These are phyloP conservation scores for Sitophilus oryzae DNA, from an alignment of 1,140 invertebrate genomes.

Conservation along the genomic window DNA sequence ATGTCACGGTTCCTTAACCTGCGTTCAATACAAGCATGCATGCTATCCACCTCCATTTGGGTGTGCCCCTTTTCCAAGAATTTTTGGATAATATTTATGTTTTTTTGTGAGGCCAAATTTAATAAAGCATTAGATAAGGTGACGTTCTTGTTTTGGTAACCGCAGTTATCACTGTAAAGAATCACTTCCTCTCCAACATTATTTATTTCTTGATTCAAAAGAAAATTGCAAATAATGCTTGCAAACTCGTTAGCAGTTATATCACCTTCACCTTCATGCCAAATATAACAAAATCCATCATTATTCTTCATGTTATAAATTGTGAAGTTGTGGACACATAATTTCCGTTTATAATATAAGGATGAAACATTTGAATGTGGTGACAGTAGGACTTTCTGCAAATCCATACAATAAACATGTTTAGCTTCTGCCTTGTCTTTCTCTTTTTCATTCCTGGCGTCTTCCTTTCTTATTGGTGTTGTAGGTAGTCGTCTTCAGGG, in stretches of 20 bases:
- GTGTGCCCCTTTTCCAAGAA: constrained; percentile 36
- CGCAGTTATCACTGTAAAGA: constrained; percentile 18
- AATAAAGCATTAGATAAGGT: constrained; percentile 18
- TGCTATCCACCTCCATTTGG: constrained; percentile 37
- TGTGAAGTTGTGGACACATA: constrained; percentile 31
- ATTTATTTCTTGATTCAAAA: constrained; percentile 17
- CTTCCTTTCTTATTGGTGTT: constrained; percentile 15
- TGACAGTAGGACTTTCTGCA: constrained; percentile 15
- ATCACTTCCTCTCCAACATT: not conserved
- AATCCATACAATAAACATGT: constrained; percentile 18
- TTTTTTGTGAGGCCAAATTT: constrained; percentile 9
- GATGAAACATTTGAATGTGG: constrained; percentile 12
- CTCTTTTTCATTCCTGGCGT: constrained; percentile 11
- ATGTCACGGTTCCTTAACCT: constrained; percentile 26
- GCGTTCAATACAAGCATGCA: constrained; percentile 34
- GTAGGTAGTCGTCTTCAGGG: constrained; percentile 9
- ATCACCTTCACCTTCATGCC: constrained; percentile 36
- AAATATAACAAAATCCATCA: constrained; percentile 36
- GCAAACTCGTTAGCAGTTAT: constrained; percentile 35
- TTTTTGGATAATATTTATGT: constrained; percentile 24
- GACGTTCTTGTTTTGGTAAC: constrained; percentile 22
- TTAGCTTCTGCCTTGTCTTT: constrained; percentile 11
- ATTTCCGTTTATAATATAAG: constrained; percentile 20
- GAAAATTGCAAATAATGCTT: constrained; percentile 16
- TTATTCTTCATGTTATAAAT: constrained; percentile 33